Evolutionary conservation across 2,888 invertebrate species (phyloP).

Genomic region (Flexamia atlantica): DNA sequence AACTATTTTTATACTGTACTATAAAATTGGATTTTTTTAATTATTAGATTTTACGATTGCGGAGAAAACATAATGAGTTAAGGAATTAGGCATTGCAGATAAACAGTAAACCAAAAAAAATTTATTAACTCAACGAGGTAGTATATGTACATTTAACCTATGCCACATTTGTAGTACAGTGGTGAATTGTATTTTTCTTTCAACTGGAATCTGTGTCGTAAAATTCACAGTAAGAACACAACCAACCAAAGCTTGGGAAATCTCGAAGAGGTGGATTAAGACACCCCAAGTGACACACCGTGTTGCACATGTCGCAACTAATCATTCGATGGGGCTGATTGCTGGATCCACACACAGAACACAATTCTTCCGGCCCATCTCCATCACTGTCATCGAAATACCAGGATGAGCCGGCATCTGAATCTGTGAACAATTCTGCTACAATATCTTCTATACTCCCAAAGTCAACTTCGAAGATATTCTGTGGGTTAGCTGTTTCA

Average conservation of each 20-base stretch:
- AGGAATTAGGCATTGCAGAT: no score
- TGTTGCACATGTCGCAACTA: background rate
- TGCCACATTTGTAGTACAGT: background rate
- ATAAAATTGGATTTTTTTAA: no score
- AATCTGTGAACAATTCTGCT: no score
- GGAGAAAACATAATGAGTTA: no score
- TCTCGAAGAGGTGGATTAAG: constrained; percentile 14
- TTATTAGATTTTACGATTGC: no score
- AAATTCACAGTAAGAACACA: constrained; percentile 9
- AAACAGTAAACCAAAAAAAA: no score
- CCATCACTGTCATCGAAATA: background rate
- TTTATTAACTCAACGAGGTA: background rate
- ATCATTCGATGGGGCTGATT: background rate
- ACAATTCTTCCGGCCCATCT: constrained; percentile 27
- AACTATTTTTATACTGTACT: no score
- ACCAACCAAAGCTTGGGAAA: constrained; percentile 15
- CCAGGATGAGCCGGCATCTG: background rate
- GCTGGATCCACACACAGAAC: background rate
- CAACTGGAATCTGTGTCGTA: background rate
- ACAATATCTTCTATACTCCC: no score
- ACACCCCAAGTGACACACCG: constrained; percentile 10
- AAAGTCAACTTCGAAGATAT: background rate
- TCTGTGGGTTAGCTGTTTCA: background rate
- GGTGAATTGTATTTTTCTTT: background rate
- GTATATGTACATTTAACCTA: background rate